Evolutionary conservation across 2,888 invertebrate genomes (phyloP).

Genomic region (Xanthia icteritia): DNA sequence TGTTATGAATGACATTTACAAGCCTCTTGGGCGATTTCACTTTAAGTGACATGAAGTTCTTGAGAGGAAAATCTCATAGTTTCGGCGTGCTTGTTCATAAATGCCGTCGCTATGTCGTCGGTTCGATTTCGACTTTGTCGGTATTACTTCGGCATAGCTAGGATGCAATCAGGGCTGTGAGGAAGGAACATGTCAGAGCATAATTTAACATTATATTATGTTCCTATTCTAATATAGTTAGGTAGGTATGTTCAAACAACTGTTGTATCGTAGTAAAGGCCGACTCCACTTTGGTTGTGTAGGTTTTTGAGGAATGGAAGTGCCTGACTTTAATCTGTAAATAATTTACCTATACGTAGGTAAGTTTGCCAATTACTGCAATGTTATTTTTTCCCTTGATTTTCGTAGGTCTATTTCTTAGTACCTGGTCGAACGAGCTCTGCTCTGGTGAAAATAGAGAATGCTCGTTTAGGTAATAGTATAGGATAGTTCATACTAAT

Average conservation of each 20-base stretch:
- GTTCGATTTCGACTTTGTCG: conserved; percentile 61
- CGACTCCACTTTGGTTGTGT: neutral
- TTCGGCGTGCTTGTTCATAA: conserved; percentile 52
- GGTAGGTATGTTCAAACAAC: conserved; percentile 44
- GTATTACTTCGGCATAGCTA: conserved; percentile 49
- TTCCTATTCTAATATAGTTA: conserved; percentile 52
- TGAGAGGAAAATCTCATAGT: conserved; percentile 32
- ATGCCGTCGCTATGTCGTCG: conserved; percentile 28
- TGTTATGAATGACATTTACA: conserved; percentile 34
- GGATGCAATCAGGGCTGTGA: conserved; percentile 59
- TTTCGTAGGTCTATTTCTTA: too few species aligned
- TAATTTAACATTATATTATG: conserved; percentile 56
- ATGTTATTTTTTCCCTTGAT: neutral
- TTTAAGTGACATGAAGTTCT: conserved; percentile 22
- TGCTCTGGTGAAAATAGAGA: too few species aligned
- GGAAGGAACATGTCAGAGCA: conserved; percentile 61
- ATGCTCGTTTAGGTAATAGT: too few species aligned
- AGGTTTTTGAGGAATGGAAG: neutral
- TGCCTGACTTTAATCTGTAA: neutral
- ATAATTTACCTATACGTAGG: neutral
- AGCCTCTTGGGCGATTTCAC: conserved; percentile 42
- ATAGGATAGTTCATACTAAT: too few species aligned
- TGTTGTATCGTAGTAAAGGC: conserved; percentile 7
- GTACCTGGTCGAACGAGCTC: too few species aligned
- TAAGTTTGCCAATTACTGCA: too few species aligned